These are phyloP conservation scores for Echinometra lucunter DNA, from an alignment of 53 echinoderm and acorn worm species.

Conservation along the genomic window DNA sequence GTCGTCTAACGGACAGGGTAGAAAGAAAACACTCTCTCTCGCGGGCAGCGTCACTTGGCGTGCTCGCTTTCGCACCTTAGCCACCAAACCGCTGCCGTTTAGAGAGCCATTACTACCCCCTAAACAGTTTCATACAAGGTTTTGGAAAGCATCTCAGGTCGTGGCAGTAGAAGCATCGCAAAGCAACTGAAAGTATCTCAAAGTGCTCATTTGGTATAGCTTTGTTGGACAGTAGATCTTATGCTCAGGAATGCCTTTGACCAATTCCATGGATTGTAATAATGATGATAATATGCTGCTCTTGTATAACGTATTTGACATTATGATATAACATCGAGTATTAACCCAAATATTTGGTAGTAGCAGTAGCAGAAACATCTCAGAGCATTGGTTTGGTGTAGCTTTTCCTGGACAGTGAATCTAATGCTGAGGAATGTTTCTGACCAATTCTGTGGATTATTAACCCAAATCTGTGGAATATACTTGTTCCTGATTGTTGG, in stretches of 20 bases:
- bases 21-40: slow-evolving; percentile 46
- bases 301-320: too few species aligned
- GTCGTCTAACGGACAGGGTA: slow-evolving; percentile 3
- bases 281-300: too few species aligned
- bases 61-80: slow-evolving; percentile 12
- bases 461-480: slow-evolving; percentile 44
- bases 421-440: slow-evolving; percentile 32
- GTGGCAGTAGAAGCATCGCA: too few species aligned
- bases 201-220: not conserved
- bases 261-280: slow-evolving; percentile 14
- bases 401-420: too few species aligned
- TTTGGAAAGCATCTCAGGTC: not conserved
- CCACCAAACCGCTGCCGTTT: slow-evolving; percentile 23
- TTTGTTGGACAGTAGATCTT: not conserved
- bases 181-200: too few species aligned
- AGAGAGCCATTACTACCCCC: not conserved
- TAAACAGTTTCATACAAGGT: slow-evolving; percentile 9
- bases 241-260: not conserved
- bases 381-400: too few species aligned
- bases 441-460: slow-evolving; percentile 18
- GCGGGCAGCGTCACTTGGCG: slow-evolving; percentile 44
- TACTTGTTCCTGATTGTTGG: not conserved
- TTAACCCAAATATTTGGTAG: slow-evolving; percentile 45
- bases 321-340: too few species aligned
- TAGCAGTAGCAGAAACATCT: too few species aligned